Evolutionary conservation across 2,888 invertebrate genomes (phyloP), one percentile per base, ranked within the genome.

Genomic region (Rhagophthalmus giganteus): DNA sequence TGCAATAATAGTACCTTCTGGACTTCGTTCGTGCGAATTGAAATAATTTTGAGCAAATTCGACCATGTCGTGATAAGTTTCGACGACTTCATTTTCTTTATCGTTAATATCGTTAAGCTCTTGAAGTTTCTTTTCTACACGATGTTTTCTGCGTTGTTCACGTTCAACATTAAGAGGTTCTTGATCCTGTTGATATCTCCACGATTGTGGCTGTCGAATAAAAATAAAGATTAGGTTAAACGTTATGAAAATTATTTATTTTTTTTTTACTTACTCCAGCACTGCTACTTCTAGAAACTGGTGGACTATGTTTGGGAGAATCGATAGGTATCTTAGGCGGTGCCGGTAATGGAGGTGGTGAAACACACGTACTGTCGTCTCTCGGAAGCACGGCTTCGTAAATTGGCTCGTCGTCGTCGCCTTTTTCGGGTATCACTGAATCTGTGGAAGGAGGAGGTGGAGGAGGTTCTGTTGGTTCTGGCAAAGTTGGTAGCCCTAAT

Each of bases 41-140:
- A 92, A 96, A 75, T 90, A 90, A 55, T 88, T 85, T 67, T 94
- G 91, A n/a, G 95, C 96, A 75, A 93, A 96, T 68, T 95, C 94
- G 0, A 91, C 78, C 70, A 96, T 87, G 69, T 94, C 93, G 68
- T 87, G 89, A 63, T 84, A 80, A 2, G 79, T 73, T 60, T 85
- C 84, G 35, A 84, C 83, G 11, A 80, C 75, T 8, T 79, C 75
- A 2, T 69, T 73, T 31, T 77, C 77, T 52, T 75, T 74, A 50
- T 78, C 78, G 46, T 80, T 78, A 1, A 70, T 69, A 50, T 81
- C 85, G 61, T 88, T 88, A 71, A 92, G 79, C 73, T 93, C 92
- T 64, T 88, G 87, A 6, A 94, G 77, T 64, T 92, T 90, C 42
- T 90, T 86, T 63, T 93, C 93, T 1, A 94, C 91, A 10, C 94